Conservation (phyloP, 2,113 vertebrate species). For the Oenanthe oenanthe region DNA sequence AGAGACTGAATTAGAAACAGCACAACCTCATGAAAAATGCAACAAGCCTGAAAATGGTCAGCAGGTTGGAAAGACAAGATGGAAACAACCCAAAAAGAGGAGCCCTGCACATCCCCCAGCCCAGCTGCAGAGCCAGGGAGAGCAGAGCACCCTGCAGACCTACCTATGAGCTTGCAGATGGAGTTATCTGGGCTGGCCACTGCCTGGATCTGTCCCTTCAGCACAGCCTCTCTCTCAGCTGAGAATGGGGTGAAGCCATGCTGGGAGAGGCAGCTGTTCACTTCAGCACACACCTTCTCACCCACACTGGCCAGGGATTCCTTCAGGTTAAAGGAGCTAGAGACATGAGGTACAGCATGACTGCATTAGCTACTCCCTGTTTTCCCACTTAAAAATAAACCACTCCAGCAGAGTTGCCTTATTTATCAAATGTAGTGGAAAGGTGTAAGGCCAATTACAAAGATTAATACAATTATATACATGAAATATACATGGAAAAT, state of each 20-base stretch:
- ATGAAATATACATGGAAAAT: neutral
- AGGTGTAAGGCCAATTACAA: neutral
- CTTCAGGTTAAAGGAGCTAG: slow-evolving; percentile 82
- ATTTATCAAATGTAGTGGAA: neutral
- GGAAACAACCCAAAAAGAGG: neutral
- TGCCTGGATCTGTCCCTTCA: slow-evolving; percentile 91
- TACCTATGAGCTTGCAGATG: slow-evolving; percentile 90
- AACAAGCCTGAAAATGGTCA: neutral
- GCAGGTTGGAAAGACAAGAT: neutral
- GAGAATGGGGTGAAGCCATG: slow-evolving; percentile 83
- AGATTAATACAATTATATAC: neutral
- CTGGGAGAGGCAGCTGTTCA: slow-evolving; percentile 81
- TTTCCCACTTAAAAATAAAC: neutral
- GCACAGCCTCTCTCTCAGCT: slow-evolving; percentile 69
- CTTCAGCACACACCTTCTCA: slow-evolving; percentile 89
- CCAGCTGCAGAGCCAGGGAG: neutral
- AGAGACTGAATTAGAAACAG: neutral
- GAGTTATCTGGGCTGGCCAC: slow-evolving; percentile 79
- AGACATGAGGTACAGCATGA: neutral
- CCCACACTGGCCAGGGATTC: slow-evolving; percentile 83
- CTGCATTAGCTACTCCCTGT: neutral
- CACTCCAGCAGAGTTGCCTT: neutral
- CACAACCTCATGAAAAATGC: rapidly evolving
- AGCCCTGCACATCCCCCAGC: neutral
- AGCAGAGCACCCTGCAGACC: neutral